A percentile compares a stretch with the other conserved stretches of the same genome.
These are phyloP conservation scores for Hetaerina americana DNA, from an alignment of 1,140 invertebrate genomes.

Conservation along the genomic window DNA sequence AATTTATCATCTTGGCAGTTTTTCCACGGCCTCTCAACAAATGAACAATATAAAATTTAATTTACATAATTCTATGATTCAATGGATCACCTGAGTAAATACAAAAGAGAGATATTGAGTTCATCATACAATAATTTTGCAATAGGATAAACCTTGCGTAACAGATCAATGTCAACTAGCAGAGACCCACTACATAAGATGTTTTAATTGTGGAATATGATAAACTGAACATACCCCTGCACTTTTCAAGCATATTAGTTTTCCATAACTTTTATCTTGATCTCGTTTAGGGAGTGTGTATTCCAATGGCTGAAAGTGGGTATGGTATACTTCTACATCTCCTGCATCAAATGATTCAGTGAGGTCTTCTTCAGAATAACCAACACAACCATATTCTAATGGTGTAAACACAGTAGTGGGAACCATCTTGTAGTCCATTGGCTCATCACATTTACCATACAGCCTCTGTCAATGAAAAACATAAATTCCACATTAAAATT, in stretches of 20 bases:
- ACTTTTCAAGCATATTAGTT: slow-evolving; percentile 41
- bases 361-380: slow-evolving; percentile 51
- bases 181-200: too few relatives aligned
- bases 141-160: too few relatives aligned
- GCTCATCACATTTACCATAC: slow-evolving; percentile 17
- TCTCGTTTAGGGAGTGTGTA: slow-evolving; percentile 39
- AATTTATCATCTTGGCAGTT: too few relatives aligned
- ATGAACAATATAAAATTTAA: too few relatives aligned
- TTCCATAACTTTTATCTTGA: slow-evolving; percentile 44
- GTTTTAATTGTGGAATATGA: too few relatives aligned
- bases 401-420: slow-evolving; percentile 64
- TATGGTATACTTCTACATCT: slow-evolving; percentile 45
- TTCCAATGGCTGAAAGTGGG: slow-evolving; percentile 46
- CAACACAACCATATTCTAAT: slow-evolving; percentile 51
- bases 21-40: too few relatives aligned
- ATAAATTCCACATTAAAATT: too few relatives aligned
- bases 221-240: slow-evolving; percentile 30
- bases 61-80: too few relatives aligned
- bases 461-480: slow-evolving; percentile 30
- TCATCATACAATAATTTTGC: too few relatives aligned
- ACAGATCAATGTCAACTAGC: too few relatives aligned
- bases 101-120: too few relatives aligned
- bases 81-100: too few relatives aligned
- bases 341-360: slow-evolving; percentile 39
- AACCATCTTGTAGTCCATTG: slow-evolving; percentile 42